Conservation (phyloP, 1,140 invertebrate genomes). For the Bombus soroeensis region DNA sequence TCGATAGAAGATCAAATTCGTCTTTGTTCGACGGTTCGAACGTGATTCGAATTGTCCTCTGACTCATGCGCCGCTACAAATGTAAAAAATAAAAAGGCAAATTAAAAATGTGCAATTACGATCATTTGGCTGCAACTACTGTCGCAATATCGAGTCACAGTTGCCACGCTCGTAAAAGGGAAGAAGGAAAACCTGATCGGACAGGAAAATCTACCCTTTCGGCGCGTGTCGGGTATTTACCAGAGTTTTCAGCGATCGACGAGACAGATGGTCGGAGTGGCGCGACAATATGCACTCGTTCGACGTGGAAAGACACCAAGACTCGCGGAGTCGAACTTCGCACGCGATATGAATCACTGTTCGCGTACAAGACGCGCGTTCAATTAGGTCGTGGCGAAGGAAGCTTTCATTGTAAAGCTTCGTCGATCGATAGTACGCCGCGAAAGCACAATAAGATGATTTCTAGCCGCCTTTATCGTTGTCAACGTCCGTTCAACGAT, state of each 20-base stretch:
- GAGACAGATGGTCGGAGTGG: not conserved
- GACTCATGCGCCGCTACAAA: too few species aligned
- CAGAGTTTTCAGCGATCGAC: too few species aligned
- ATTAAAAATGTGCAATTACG: too few species aligned
- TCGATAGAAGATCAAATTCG: too few species aligned
- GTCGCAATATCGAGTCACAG: too few species aligned
- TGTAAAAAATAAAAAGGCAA: too few species aligned
- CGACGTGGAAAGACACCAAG: not conserved
- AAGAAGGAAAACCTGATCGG: too few species aligned
- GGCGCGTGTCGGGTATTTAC: not conserved
- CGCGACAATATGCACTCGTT: not conserved
- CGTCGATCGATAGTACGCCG: constrained; percentile 26
- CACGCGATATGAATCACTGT: constrained; percentile 34
- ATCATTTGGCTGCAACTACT: too few species aligned
- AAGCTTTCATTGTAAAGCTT: not conserved
- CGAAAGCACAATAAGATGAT: constrained; percentile 30
- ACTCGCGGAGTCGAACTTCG: not conserved
- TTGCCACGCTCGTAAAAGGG: too few species aligned
- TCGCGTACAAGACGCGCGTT: not conserved
- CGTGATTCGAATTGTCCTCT: too few species aligned
- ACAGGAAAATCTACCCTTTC: too few species aligned
- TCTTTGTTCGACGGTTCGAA: too few species aligned
- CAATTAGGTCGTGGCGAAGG: constrained; percentile 27
- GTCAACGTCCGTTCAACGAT: not conserved
- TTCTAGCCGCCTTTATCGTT: constrained; percentile 18